Base-by-base conservation (phyloP, 2,113 vertebrate genomes). In the Tricholaema leucomelas region DNA sequence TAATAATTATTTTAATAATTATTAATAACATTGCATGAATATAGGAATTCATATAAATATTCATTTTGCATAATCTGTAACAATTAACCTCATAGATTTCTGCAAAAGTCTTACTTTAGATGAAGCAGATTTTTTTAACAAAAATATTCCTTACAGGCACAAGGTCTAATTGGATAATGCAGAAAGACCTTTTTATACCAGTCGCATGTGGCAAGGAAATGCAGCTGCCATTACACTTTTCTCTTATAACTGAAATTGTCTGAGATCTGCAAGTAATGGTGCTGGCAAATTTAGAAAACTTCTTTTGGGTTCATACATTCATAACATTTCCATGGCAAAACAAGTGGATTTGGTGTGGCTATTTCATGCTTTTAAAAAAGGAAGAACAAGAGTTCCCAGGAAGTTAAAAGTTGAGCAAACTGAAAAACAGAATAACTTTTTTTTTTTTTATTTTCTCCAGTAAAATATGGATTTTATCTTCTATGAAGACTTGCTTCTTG, bases 391-490 rank as follows among this genome's bases (percentile, higher is more conserved):
- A 93, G 75, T 52, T 90, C 73, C 33, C 33, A 52, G 35, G 50
- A 95, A 96, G 89, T 95, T 96, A 88, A 94, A 89, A 74, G 65
- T 79, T 77, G 27, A 77, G 58, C 44, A 83, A 92, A 88, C 14
- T 72, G 92, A 97, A 97, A 91, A 91, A 92, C 13, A 82, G 92
- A 94, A 81, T 90, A 93, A 92, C 50, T 66, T 93, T 91, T 95
- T 59, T 91, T 58, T 56, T 92, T 66, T 93, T 91, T 95, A 56
- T 91, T 58, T 56, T 92, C 69, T 93, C 84, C 93, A 92, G 85
- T 96, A 90, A 97, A 96, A 95, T 89, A 95, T 93, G 89, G 18
- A 95, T 95, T 95, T 95, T 76, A 71, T 88, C 91, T 96, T 96
- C 86, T 88, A 88, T 88, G 92, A 97, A 96, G 86, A 94, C 95